phyloP scores from a whole-genome alignment of 2,797 vertebrate genomes.

The Sebastes aleutianus region DNA sequence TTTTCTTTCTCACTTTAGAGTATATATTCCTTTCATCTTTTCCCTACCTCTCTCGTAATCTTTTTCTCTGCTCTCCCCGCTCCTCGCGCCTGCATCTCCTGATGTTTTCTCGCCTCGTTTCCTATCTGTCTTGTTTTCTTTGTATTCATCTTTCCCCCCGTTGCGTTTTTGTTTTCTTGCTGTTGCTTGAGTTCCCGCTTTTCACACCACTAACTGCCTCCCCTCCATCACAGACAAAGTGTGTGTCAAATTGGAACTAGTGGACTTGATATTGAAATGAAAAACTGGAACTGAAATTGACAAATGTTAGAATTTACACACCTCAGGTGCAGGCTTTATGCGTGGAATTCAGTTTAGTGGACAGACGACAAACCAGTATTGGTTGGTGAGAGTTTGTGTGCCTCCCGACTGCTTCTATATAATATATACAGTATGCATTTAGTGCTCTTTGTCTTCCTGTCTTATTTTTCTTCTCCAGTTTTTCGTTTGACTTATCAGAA shows the following conservation, averaged over 20 bases:
- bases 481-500: neutral
- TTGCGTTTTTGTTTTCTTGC: constrained; percentile 36
- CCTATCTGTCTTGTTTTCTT: constrained; percentile 41
- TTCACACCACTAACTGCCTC: constrained; percentile 12
- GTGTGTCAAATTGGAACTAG: constrained; percentile 31
- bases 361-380: neutral
- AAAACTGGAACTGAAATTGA: constrained; percentile 29
- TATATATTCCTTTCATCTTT: constrained; percentile 9
- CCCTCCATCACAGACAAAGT: constrained; percentile 17
- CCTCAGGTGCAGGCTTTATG: neutral
- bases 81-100: constrained; percentile 3
- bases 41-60: constrained; percentile 12
- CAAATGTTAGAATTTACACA: constrained; percentile 35
- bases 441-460: neutral
- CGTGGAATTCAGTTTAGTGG: constrained; percentile 2
- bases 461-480: neutral
- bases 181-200: neutral
- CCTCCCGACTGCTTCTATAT: neutral
- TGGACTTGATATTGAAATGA: constrained; percentile 41
- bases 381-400: neutral
- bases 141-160: constrained; percentile 21
- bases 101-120: constrained; percentile 34
- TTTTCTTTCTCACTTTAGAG: constrained; percentile 33
- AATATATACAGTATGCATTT: neutral
- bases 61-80: constrained; percentile 1